Evolutionary conservation across 2,113 vertebrate species (phyloP), one percentile per base, ranked within the genome.

Genomic region (Galbula dea): DNA sequence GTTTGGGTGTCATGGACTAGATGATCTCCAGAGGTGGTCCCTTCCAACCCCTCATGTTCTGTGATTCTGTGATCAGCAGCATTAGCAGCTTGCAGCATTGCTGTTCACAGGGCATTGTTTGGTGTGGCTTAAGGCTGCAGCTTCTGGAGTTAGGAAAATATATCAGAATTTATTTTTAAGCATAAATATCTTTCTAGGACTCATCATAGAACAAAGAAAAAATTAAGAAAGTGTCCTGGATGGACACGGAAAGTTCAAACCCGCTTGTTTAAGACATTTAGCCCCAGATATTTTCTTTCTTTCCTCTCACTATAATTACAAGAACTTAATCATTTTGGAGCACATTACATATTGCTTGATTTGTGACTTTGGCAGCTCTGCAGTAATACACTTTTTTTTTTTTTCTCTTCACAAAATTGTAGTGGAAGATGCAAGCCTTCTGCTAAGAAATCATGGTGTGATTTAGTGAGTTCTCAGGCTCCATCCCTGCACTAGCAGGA

Each of bases 401-500:
- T n/a, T n/a, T n/a, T n/a, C n/a, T n/a, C n/a, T n/a, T 71, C 61
- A 67, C 30, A 65, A 68, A 81, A 63, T 15, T 71, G 13, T 74
- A 65, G 13, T 74, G 48, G 52, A 77, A 75, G 27, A 39, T 24
- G 37, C 1, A 19, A 91, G 63, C 16, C 9, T 86, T 77, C 49
- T 83, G 34, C 27, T 61, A 59, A 66, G 65, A 74, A 83, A 63
- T 8, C 14, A 7, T 36, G 18, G 9, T 37, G 18, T 29, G 85
- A 89, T 69, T 83, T 41, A 36, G n/a, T 71, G 55, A 77, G 68
- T 88, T 77, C 90, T 80, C 43, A 94, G 46, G 27, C 11, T 36
- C 20, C 59, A 86, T 27, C 67, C 43, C 43, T 36, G 39, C 2
- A 8, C 21, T 54, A 75, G 9, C 46, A 84, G 10, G 10, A 71